Evolutionary conservation across 2,113 vertebrate genomes (phyloP).

Genomic region (Crocuta crocuta): DNA sequence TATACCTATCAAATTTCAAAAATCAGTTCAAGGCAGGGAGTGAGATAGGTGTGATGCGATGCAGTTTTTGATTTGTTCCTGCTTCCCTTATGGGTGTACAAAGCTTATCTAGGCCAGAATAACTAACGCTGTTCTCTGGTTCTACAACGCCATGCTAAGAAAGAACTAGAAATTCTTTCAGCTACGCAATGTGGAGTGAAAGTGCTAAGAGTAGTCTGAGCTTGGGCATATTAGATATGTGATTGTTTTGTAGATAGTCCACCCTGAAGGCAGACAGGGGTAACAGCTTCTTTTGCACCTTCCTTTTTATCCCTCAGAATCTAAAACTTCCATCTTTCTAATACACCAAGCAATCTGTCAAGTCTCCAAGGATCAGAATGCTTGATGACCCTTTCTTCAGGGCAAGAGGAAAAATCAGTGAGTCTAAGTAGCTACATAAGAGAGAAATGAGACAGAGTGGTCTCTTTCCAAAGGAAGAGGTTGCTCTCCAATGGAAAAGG

Average conservation of each 20-base stretch:
- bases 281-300: slow-evolving; percentile 18
- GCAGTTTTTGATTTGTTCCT: not conserved
- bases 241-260: not conserved
- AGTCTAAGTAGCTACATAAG: not conserved
- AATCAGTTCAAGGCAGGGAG: not conserved
- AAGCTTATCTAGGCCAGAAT: not conserved
- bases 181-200: not conserved
- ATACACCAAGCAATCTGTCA: not conserved
- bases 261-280: not conserved
- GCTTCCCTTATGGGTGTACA: not conserved
- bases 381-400: not conserved
- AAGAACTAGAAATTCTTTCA: slow-evolving; percentile 30
- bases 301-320: slow-evolving; percentile 5
- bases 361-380: not conserved
- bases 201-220: slow-evolving; percentile 12
- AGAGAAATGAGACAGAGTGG: not conserved
- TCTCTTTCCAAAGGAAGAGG: not conserved
- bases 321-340: not conserved
- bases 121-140: not conserved
- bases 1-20: not conserved
- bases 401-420: not conserved
- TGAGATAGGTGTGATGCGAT: not conserved
- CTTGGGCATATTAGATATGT: not conserved
- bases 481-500: not conserved
- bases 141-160: not conserved